Evolutionary conservation across 2,113 vertebrate genomes (phyloP), one percentile per base, ranked within the genome.

Genomic region (Lathamus discolor): DNA sequence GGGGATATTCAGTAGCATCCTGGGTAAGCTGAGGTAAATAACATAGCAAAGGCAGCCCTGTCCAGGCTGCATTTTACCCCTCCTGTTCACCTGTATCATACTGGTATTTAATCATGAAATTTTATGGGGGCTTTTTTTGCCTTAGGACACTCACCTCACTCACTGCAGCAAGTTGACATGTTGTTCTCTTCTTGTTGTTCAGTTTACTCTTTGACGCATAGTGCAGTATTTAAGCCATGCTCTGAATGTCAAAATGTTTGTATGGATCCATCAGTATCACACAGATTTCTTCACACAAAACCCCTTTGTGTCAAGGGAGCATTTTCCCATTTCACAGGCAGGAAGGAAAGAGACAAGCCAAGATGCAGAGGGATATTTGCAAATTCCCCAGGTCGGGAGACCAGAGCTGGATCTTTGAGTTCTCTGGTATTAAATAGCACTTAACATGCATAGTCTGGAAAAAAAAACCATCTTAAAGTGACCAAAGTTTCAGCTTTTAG

Each of bases 241-340:
- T 74, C n/a, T 63, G 19, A 4, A 14, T 28, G 37, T 19, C 13
- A 24, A 77, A 27, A 19, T 33, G 6, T 78, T 86, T 63, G 6
- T 37, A 46, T 27, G 49, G 31, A 57, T 24, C 11, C 54, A 6
- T 33, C 28, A 48, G 19, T 44, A 41, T 11, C 20, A 54, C 15
- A 13, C 7, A 12, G 3, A 55, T 43, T 76, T 68, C 19, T 49
- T 61, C 5, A 1, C 17, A 25, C 0, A 1, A 63, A 81, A 3
- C 2, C 15, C 28, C 11, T 61, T 66, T 39, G 18, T n/a, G 31
- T 48, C 41, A 75, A 59, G 51, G 37, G 17, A 81, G 22, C 5
- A 16, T 74, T 77, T 73, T 55, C 11, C 33, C 44, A 23, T 74
- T 77, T 74, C 54, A 31, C 15, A 49, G 12, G 6, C 33, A 6